Percentiles rank a stretch among this genome's conserved stretches.
Conservation (phyloP, 2,797 vertebrate species). For the Sphaeramia orbicularis region DNA sequence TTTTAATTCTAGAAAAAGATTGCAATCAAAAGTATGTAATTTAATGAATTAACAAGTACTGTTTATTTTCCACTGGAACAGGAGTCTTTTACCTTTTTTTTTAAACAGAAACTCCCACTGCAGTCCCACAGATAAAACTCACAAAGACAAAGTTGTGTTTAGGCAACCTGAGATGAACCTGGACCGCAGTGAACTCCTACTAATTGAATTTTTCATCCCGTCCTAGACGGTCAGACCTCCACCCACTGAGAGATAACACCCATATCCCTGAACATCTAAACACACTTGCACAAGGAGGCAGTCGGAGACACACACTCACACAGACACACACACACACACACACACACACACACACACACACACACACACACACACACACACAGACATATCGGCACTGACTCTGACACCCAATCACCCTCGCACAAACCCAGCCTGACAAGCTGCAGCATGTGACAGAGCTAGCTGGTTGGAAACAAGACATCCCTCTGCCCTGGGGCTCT, state of each 20-base stretch:
- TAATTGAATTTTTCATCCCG: constrained; percentile 68
- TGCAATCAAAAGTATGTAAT: no score
- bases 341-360: constrained; percentile 10
- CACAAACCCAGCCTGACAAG: constrained; percentile 74
- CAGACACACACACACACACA: constrained; percentile 40
- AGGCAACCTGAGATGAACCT: constrained; percentile 60
- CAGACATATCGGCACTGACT: constrained; percentile 42
- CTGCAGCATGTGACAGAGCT: constrained; percentile 74
- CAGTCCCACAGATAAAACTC: constrained; percentile 34
- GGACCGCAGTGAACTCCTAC: constrained; percentile 41
- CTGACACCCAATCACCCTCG: constrained; percentile 64
- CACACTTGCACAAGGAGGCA: no score
- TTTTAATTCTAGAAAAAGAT: no score
- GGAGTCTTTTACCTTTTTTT: constrained; percentile 48
- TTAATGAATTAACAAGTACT: background rate
- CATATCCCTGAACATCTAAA: constrained; percentile 64
- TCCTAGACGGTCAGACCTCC: constrained; percentile 62
- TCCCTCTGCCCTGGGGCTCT: constrained; percentile 72
- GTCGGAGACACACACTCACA: no score
- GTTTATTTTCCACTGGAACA: constrained; percentile 67
- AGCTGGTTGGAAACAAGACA: constrained; percentile 70
- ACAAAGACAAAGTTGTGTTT: constrained; percentile 60
- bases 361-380: constrained; percentile 35
- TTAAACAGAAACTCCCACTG: no score
- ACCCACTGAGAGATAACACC: constrained; percentile 57